Conservation (phyloP, 2,888 invertebrate genomes). For the Hyalella azteca region DNA sequence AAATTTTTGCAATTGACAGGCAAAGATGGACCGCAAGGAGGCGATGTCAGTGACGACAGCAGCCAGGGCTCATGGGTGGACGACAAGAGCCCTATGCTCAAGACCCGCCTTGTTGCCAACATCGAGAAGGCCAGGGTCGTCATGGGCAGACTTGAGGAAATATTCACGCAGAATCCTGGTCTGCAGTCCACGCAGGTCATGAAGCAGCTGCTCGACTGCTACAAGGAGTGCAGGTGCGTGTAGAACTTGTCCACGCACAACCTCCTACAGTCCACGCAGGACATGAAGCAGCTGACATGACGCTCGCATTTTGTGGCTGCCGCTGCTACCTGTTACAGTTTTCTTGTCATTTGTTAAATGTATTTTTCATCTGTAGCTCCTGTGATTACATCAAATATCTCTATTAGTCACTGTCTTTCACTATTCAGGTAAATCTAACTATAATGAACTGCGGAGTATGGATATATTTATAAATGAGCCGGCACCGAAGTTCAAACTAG, state of each 20-base stretch:
- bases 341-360: too few relatives aligned
- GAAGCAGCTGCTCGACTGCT: constrained; percentile 79
- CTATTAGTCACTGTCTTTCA: too few relatives aligned
- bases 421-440: too few relatives aligned
- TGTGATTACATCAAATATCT: too few relatives aligned
- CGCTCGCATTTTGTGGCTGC: too few relatives aligned
- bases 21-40: too few relatives aligned
- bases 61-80: neutral
- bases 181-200: constrained; percentile 77
- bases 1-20: neutral
- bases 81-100: constrained; percentile 63
- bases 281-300: constrained; percentile 82
- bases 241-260: constrained; percentile 81
- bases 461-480: too few relatives aligned
- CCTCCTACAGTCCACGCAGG: constrained; percentile 76
- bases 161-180: constrained; percentile 78
- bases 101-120: constrained; percentile 73
- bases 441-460: too few relatives aligned
- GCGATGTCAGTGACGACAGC: neutral
- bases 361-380: too few relatives aligned
- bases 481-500: too few relatives aligned
- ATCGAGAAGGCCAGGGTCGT: constrained; percentile 78
- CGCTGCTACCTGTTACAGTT: too few relatives aligned
- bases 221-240: constrained; percentile 77
- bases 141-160: constrained; percentile 77